A percentile compares a stretch with the other conserved stretches of the same genome.
phyloP scores from a whole-genome alignment of 2,888 invertebrate species.

The Hypolimnas misippus region DNA sequence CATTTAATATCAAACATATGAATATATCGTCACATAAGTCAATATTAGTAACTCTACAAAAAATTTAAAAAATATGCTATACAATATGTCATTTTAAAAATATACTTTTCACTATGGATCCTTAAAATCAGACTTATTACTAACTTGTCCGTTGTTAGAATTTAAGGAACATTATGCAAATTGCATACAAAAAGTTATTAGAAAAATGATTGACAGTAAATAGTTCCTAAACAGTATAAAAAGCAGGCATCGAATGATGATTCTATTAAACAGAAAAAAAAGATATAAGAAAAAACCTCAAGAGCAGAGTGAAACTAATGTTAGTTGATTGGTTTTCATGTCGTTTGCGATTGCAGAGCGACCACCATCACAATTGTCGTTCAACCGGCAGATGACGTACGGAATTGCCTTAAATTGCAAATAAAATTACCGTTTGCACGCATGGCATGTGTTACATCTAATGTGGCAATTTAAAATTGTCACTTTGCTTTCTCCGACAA shows the following conservation, averaged over 20 bases:
- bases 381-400: slow-evolving; percentile 39
- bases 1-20: not conserved
- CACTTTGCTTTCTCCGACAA: slow-evolving; percentile 34
- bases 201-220: no score
- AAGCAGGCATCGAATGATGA: not conserved
- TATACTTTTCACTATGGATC: no score
- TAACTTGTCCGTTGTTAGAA: no score
- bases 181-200: no score
- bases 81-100: no score
- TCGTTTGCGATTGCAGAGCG: slow-evolving; percentile 16
- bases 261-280: slow-evolving; percentile 1
- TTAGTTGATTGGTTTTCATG: slow-evolving; percentile 28
- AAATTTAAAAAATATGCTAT: no score
- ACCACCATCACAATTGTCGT: slow-evolving; percentile 11
- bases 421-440: slow-evolving; percentile 43
- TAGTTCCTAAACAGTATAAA: not conserved
- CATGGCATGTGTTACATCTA: slow-evolving; percentile 39
- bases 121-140: no score
- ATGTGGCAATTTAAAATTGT: slow-evolving; percentile 34
- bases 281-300: slow-evolving; percentile 9
- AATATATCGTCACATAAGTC: not conserved
- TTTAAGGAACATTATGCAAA: no score
- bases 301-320: slow-evolving; percentile 27
- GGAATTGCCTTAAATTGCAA: slow-evolving; percentile 38
- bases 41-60: no score